These are phyloP conservation scores for Hedychridium roseum DNA, from an alignment of 2,888 invertebrate genomes.

Conservation along the genomic window DNA sequence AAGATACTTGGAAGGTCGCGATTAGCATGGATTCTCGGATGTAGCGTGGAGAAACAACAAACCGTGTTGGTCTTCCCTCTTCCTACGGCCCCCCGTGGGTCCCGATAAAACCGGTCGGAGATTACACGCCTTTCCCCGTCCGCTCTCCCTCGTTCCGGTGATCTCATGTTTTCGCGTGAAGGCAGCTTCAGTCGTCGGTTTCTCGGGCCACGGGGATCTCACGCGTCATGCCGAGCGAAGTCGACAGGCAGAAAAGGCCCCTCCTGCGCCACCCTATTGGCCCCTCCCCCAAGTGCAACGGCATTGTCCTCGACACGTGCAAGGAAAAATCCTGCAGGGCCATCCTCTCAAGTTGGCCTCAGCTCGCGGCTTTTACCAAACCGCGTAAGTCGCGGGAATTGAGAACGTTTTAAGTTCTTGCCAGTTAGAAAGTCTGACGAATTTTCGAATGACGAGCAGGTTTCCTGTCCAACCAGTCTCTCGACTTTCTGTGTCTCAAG, in stretches of 20 bases:
- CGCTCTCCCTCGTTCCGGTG: slow-evolving; percentile 4
- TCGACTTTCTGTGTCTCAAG: no score
- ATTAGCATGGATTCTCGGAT: no score
- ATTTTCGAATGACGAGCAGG: slow-evolving; percentile 5
- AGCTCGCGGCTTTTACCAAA: not conserved
- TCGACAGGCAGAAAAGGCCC: slow-evolving; percentile 18
- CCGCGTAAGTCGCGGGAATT: slow-evolving; percentile 20
- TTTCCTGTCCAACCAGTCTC: no score
- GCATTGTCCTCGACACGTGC: no score
- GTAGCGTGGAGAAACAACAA: no score
- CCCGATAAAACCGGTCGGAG: slow-evolving; percentile 35
- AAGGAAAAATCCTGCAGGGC: slow-evolving; percentile 3
- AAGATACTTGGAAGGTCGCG: no score
- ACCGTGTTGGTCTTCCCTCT: no score
- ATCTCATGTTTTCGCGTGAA: not conserved
- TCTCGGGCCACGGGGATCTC: slow-evolving; percentile 24
- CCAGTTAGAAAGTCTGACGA: slow-evolving; percentile 10
- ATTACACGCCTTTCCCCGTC: slow-evolving; percentile 12
- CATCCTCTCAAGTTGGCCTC: slow-evolving; percentile 20
- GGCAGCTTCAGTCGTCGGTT: not conserved
- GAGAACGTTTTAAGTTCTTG: slow-evolving; percentile 10
- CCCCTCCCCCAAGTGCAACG: slow-evolving; percentile 18
- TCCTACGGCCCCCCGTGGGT: no score
- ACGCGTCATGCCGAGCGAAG: slow-evolving; percentile 7
- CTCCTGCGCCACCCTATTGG: slow-evolving; percentile 17